These are phyloP conservation scores for Phasianus colchicus DNA, from an alignment of 2,113 vertebrate species.

Conservation along the genomic window DNA sequence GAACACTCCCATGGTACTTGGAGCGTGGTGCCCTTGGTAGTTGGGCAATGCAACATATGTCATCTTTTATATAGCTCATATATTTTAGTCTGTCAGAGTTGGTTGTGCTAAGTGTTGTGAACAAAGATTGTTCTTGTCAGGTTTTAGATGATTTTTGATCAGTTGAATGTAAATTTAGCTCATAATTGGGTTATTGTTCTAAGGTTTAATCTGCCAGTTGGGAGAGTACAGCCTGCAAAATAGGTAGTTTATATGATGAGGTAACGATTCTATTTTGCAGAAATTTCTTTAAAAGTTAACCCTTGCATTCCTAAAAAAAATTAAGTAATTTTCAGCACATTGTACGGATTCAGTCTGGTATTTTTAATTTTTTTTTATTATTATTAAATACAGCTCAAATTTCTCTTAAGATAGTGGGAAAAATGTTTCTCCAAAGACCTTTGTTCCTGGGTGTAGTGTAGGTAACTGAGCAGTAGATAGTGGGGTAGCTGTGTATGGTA, in stretches of 20 bases:
- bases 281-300: slow-evolving; percentile 16
- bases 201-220: neutral
- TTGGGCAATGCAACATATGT: neutral
- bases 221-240: neutral
- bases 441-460: neutral
- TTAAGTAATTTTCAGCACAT: neutral
- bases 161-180: slow-evolving; percentile 64
- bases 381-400: neutral
- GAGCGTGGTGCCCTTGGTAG: slow-evolving; percentile 42
- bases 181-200: slow-evolving; percentile 64
- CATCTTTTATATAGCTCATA: slow-evolving; percentile 27
- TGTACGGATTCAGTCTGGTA: neutral
- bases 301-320: neutral
- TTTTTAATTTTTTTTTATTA: neutral
- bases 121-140: slow-evolving; percentile 57
- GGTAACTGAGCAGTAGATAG: neutral
- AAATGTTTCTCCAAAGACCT: neutral
- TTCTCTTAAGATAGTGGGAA: neutral
- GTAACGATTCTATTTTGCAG: slow-evolving; percentile 3
- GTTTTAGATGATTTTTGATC: slow-evolving; percentile 62
- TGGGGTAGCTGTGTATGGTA: neutral
- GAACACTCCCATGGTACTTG: neutral
- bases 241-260: slow-evolving; percentile 2
- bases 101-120: slow-evolving; percentile 40
- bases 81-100: slow-evolving; percentile 42